Evolutionary conservation across 1,140 invertebrate genomes (phyloP), one percentile per base, ranked within the genome.

Genomic region (Heliconius hermathena): DNA sequence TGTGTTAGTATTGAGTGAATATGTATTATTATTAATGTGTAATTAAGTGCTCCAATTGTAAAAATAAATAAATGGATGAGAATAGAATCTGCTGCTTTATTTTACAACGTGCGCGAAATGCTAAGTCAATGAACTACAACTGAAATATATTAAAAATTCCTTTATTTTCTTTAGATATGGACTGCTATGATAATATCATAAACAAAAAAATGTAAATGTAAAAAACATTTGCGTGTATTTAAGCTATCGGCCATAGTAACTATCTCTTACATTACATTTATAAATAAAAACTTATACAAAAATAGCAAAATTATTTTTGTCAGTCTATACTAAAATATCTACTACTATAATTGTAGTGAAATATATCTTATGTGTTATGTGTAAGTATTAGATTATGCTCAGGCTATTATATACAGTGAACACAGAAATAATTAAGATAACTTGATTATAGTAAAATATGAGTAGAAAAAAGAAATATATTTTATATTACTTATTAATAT

Each of bases 141-240:
- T 57, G 54, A 60, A 60, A 9, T 66, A 26, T 66, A n/a, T 66
- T 26, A 66, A 29, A 13, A 26, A 66, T 5, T 66, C 22, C 57
- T 66, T 66, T 66, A 66, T 66, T 66, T 26, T 66, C 11, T 22
- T 66, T 66, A 66, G 57, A 66, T 66, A 66, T 66, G 57, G 8
- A 26, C 57, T 66, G 11, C 57, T 26, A n/a, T 16, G 22, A 66
- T 26, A 16, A 66, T 66, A 66, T 66, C 22, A 66, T 66, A 66
- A 66, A 60, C 57, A 60, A 66, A 66, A 2, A 66, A 26, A 66
- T 16, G 22, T 26, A 22, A 66, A 22, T 57, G n/a, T 57, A 57
- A 60, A 60, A 57, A 66, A 66, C n/a, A 29, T 22, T 13, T 29
- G 11, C 13, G 11, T 29, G 20, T 66, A 66, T 66, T 26, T 66